phyloP scores from a whole-genome alignment of 2,888 invertebrate genomes.

The Himalopsyche anomala region DNA sequence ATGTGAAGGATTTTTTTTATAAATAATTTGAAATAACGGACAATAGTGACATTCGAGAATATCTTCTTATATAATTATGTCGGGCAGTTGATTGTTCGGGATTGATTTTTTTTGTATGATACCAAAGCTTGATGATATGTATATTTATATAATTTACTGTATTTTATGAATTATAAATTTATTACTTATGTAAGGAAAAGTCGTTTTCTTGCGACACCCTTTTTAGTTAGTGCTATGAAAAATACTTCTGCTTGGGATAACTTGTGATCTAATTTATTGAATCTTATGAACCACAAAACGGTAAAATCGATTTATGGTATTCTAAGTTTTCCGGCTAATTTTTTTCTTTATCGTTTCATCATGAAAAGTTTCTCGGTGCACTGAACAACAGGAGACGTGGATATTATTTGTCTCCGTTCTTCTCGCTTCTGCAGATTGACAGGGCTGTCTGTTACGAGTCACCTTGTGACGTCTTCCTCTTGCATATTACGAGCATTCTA shows the following conservation, averaged over 20 bases:
- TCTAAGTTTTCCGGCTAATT: not conserved
- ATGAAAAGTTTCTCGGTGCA: not conserved
- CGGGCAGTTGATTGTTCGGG: conserved; percentile 12
- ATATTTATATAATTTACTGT: conserved; percentile 27
- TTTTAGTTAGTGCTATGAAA: conserved; percentile 6
- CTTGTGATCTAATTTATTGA: conserved; percentile 1
- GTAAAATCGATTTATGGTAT: not conserved
- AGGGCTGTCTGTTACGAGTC: not conserved
- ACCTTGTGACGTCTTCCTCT: not conserved
- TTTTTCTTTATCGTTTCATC: not conserved
- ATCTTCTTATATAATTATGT: conserved; percentile 11
- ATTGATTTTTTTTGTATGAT: conserved; percentile 32
- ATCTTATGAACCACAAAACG: not conserved
- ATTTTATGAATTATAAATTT: conserved; percentile 6
- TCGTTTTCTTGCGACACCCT: not conserved
- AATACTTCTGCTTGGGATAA: not conserved
- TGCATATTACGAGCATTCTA: not conserved
- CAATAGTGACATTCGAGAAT: conserved; percentile 14
- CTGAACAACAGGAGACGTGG: not conserved
- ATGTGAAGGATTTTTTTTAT: not conserved
- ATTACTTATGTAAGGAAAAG: conserved; percentile 15
- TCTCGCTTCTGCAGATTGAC: not conserved
- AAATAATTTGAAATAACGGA: not conserved
- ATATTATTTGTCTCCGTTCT: not conserved
- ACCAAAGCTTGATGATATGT: conserved; percentile 31